These are phyloP conservation scores for Antigone vipio DNA, from an alignment of 2,113 vertebrate species.

Conservation along the genomic window DNA sequence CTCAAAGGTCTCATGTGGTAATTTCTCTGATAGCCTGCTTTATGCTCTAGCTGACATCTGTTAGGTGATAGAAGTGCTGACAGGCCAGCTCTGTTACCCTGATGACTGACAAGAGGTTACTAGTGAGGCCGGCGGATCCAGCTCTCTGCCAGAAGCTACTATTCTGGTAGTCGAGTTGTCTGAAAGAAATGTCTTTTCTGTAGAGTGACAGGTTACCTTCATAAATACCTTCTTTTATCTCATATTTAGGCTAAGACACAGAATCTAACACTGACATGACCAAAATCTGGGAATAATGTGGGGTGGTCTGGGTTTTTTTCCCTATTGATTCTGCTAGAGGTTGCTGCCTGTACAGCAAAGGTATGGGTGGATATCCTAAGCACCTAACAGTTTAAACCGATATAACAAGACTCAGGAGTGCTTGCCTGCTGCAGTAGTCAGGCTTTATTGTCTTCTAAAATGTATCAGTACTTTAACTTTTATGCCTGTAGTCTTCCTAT, in stretches of 20 bases:
- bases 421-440: background rate
- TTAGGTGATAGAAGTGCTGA: background rate
- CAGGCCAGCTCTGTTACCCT: background rate
- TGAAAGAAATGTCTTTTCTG: background rate
- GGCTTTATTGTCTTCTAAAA: background rate
- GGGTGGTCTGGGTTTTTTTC: background rate
- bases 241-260: background rate
- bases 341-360: background rate
- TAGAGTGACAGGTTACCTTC: background rate
- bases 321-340: background rate
- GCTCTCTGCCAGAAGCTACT: background rate
- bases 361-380: background rate
- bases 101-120: background rate
- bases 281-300: background rate
- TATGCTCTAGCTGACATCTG: background rate
- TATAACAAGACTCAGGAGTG: background rate
- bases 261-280: background rate
- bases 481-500: background rate
- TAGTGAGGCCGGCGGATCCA: background rate
- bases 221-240: background rate
- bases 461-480: background rate
- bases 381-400: background rate
- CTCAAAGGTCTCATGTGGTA: background rate
- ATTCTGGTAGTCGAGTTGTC: background rate
- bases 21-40: background rate